A percentile compares a stretch with the other conserved stretches of the same genome.
phyloP scores from a whole-genome alignment of 2,888 invertebrate species.

The Drosophila atripex region DNA sequence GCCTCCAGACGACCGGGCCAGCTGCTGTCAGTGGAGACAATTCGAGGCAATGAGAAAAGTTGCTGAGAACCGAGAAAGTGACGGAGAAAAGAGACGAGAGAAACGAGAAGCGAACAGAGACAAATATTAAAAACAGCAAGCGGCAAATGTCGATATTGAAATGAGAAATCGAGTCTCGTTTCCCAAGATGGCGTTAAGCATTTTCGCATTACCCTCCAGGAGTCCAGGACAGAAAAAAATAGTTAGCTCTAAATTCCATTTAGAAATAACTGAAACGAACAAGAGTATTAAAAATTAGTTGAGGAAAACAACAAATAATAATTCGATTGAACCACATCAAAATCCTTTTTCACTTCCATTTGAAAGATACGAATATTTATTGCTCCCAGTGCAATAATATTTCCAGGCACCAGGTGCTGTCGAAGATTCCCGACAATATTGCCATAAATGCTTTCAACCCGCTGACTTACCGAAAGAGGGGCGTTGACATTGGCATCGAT shows the following conservation, averaged over 20 bases:
- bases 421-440: constrained; percentile 33
- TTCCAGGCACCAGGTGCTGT: constrained; percentile 26
- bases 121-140: constrained; percentile 56
- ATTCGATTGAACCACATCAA: background rate
- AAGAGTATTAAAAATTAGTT: background rate
- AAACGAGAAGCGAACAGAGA: constrained; percentile 18
- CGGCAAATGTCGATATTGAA: constrained; percentile 52
- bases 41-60: constrained; percentile 49
- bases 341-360: background rate
- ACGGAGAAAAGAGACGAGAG: constrained; percentile 7
- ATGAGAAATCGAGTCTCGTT: constrained; percentile 48
- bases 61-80: constrained; percentile 25
- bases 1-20: constrained; percentile 40
- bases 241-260: background rate
- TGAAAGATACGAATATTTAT: background rate
- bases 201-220: background rate
- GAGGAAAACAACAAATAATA: background rate
- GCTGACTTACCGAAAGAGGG: constrained; percentile 5
- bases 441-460: constrained; percentile 46
- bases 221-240: background rate
- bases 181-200: constrained; percentile 21
- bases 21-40: constrained; percentile 61
- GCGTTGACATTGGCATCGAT: constrained; percentile 3
- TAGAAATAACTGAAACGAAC: background rate
- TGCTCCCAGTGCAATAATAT: constrained; percentile 16